Percentiles rank a stretch among this genome's conserved stretches.
These are phyloP conservation scores for Ophraella communa DNA, from an alignment of 2,888 invertebrate species.

Conservation along the genomic window DNA sequence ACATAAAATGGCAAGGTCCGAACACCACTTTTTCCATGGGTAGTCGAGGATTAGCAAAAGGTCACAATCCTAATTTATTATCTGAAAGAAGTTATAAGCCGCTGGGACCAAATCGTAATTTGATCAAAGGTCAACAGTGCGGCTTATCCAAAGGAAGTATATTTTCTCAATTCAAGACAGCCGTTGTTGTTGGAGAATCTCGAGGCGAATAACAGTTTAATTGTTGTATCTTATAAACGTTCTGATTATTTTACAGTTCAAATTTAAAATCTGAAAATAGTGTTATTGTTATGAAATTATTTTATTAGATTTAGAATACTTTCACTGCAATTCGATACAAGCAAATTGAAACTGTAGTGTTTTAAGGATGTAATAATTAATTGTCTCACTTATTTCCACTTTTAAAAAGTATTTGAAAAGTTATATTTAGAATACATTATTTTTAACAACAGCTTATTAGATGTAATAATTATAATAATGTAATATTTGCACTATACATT, in stretches of 20 bases:
- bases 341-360: too few relatives aligned
- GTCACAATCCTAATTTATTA: slow-evolving; percentile 61
- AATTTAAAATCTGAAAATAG: not conserved
- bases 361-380: too few relatives aligned
- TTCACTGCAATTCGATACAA: too few relatives aligned
- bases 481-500: too few relatives aligned
- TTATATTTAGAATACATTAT: too few relatives aligned
- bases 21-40: slow-evolving; percentile 69
- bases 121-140: slow-evolving; percentile 75
- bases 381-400: too few relatives aligned
- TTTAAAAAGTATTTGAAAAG: too few relatives aligned
- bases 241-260: not conserved
- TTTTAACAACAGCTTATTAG: too few relatives aligned
- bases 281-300: too few relatives aligned
- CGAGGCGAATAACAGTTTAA: slow-evolving; percentile 60
- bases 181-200: slow-evolving; percentile 60
- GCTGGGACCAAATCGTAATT: slow-evolving; percentile 70
- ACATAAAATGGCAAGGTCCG: slow-evolving; percentile 84
- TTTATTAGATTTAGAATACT: too few relatives aligned
- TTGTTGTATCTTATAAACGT: slow-evolving; percentile 37
- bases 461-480: too few relatives aligned
- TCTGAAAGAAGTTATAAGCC: slow-evolving; percentile 61
- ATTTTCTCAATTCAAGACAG: slow-evolving; percentile 70
- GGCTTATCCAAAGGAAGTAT: slow-evolving; percentile 81
- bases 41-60: slow-evolving; percentile 61